Evolutionary conservation across 2,113 vertebrate genomes (phyloP), one percentile per base, ranked within the genome.

Genomic region (Perca schrenkii): DNA sequence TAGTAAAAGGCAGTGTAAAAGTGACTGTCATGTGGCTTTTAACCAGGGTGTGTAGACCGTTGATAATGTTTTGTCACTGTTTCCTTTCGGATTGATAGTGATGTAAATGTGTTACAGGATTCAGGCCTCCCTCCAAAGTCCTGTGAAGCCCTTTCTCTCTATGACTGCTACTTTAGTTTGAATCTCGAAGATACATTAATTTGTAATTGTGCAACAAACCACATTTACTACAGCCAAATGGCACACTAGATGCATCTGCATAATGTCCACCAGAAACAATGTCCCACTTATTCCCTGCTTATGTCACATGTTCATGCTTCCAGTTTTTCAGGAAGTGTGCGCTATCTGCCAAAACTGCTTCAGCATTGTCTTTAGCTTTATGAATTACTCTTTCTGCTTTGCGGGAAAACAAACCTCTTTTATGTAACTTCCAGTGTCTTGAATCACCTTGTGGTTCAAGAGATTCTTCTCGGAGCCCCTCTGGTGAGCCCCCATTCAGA

Each of bases 51-150:
- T 74, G 80, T 79, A 22, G 66, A 58, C 53, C 36, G 56, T 58
- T 79, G 65, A 87, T 83, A 64, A 72, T 71, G 34, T 76, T 53
- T 52, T 50, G 69, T 61, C 15, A 40, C 43, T 19, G 60, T 62
- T 73, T 82, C 58, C 53, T 60, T 52, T 79, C 19, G 0, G 3
- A 8, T 77, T 54, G 40, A 88, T 62, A 58, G 40, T 46, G 49
- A 58, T 84, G 65, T 80, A 52, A 88, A 87, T 88, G 72, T 80
- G 57, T 82, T 66, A 82, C 78, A 90, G 57, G 66, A 56, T 58
- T 63, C 36, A 19, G 12, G 19, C 53, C 19, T 61, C 7, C 50
- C 66, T 65, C 57, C 82, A 82, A 86, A 87, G 83, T 86, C 80
- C 80, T 77, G n/a, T 16, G 61, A 50, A 53, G 47, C n/a, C 21